Evolutionary conservation across 2,113 vertebrate species (phyloP), one percentile per base, ranked within the genome.

Genomic region (Macaca mulatta): DNA sequence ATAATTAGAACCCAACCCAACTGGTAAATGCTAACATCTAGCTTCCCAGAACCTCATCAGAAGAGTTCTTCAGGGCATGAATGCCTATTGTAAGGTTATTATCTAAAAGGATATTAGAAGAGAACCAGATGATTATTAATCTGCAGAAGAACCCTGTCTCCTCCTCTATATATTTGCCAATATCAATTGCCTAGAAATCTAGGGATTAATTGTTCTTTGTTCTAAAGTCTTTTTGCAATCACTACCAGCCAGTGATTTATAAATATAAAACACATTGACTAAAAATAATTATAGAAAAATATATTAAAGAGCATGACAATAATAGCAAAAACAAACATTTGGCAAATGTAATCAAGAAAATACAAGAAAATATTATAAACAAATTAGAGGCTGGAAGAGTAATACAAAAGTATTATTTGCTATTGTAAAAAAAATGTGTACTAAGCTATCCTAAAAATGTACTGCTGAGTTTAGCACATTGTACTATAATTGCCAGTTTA

Each of bases 381-480:
- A 27, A 70, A 35, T 72, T 55, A 86, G 64, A 88, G 22, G 40
- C 64, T 50, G 81, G 23, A 93, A 96, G 78, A 96, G 43, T 82
- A 64, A 77, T 20, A 8, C 2, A 23, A 75, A 30, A 8, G 22
- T 3, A 0, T 17, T 27, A 59, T 45, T 92, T 64, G n/a, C 10
- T 45, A 48, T 27, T 25, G 32, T 69, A 75, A 89, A 11, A 67
- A 87, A 57, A 67, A 43, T 30, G 61, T 14, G 4, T 32, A 45
- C 17, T 43, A 57, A 82, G 32, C 0, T 50, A 57, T 61, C 27
- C 3, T 70, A 55, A 43, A 96, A n/a, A n/a, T 30, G 5, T 2
- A 20, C 8, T 64, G 20, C 8, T 40, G 20, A 84, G 50, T 14
- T 17, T 30, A 48, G 1, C 4, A 22, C 25, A n/a, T 20, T 80